phyloP scores from a whole-genome alignment of 2,888 invertebrate species.

The Ypsolopha sequella region DNA sequence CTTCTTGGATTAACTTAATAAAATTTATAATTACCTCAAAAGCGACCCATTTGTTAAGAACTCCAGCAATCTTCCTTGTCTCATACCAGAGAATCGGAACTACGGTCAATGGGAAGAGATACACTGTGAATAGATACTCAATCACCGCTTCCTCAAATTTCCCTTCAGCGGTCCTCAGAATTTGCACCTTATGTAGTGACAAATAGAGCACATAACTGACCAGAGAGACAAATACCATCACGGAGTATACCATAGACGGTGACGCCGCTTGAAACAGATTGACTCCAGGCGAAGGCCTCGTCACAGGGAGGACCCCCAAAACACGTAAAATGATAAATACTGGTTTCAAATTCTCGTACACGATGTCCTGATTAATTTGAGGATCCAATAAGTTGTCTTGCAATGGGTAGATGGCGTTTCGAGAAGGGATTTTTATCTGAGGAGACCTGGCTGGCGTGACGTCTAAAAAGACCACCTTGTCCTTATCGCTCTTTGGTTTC shows the following conservation, averaged over 20 bases:
- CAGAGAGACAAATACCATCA: conserved; percentile 57
- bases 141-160: conserved; percentile 83
- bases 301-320: conserved; percentile 75
- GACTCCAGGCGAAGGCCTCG: conserved; percentile 54
- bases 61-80: conserved; percentile 71
- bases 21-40: conserved; percentile 67
- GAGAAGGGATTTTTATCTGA: conserved; percentile 25
- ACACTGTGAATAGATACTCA: conserved; percentile 80
- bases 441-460: conserved; percentile 47
- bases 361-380: conserved; percentile 42
- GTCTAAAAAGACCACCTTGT: conserved; percentile 48
- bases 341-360: conserved; percentile 60
- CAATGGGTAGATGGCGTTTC: conserved; percentile 40
- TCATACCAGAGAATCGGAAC: conserved; percentile 78
- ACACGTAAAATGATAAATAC: conserved; percentile 52
- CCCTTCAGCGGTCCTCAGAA: conserved; percentile 72
- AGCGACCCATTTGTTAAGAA: conserved; percentile 75
- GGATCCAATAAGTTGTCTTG: conserved; percentile 39
- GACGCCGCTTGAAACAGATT: conserved; percentile 62
- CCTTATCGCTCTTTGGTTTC: conserved; percentile 22
- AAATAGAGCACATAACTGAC: conserved; percentile 72
- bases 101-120: conserved; percentile 74
- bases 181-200: conserved; percentile 72
- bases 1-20: neutral
- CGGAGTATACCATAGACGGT: conserved; percentile 71